phyloP scores from a whole-genome alignment of 2,797 vertebrate genomes.

The Benthosema pterotum region DNA sequence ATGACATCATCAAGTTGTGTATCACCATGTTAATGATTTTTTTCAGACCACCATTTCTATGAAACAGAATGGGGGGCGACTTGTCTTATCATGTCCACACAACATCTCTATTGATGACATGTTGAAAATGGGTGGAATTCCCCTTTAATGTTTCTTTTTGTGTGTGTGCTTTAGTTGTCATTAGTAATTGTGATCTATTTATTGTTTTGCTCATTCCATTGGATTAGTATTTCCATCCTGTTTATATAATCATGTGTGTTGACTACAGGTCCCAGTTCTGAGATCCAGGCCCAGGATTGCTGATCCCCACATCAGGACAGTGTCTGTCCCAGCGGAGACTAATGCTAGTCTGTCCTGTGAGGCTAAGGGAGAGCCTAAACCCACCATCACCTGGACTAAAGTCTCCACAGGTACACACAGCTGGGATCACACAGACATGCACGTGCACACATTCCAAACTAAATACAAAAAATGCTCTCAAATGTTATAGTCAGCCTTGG shows the following conservation, averaged over 20 bases:
- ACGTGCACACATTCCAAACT: not conserved
- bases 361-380: constrained; percentile 77
- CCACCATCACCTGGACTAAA: constrained; percentile 89
- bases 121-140: too few relatives aligned
- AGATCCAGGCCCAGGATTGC: constrained; percentile 82
- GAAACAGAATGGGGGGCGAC: too few relatives aligned
- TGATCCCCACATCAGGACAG: constrained; percentile 77
- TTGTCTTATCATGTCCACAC: too few relatives aligned
- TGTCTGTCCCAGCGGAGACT: constrained; percentile 77
- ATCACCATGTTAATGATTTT: too few relatives aligned
- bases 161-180: too few relatives aligned
- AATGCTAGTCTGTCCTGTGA: constrained; percentile 84
- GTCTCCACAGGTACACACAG: constrained; percentile 86
- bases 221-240: not conserved
- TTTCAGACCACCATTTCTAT: too few relatives aligned
- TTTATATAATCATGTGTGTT: constrained; percentile 9
- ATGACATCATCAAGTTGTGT: too few relatives aligned
- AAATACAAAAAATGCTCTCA: too few relatives aligned
- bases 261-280: constrained; percentile 43
- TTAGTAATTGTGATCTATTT: not conserved
- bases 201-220: not conserved
- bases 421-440: not conserved
- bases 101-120: too few relatives aligned
- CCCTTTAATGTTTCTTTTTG: too few relatives aligned
- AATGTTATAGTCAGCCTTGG: too few relatives aligned